Evolutionary conservation across 1,140 invertebrate genomes (phyloP).

Genomic region (Hyles euphorbiae): DNA sequence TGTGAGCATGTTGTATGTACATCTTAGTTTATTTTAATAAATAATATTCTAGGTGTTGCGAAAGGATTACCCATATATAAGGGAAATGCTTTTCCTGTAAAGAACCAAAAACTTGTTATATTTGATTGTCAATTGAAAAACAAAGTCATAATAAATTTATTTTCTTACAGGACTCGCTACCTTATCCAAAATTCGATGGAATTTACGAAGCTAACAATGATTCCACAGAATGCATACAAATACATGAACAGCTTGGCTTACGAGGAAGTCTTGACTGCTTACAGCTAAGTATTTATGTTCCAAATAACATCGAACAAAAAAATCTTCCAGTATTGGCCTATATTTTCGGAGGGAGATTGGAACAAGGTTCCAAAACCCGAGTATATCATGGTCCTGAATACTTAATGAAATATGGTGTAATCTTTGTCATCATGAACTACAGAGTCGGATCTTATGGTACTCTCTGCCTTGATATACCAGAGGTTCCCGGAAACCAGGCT

Average conservation of each 20-base stretch:
- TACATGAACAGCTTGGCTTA: neutral
- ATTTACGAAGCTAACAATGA: constrained; percentile 4
- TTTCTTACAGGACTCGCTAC: constrained; percentile 1
- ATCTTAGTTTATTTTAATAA: too few species aligned
- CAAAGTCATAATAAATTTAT: too few species aligned
- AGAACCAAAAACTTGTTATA: too few species aligned
- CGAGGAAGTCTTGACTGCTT: neutral
- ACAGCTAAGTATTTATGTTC: constrained; percentile 4
- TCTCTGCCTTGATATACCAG: constrained; percentile 1
- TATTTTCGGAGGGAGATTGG: neutral
- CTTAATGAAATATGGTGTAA: neutral
- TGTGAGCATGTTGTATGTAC: too few species aligned
- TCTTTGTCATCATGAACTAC: neutral
- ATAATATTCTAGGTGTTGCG: too few species aligned
- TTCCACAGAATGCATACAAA: neutral
- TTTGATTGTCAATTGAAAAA: too few species aligned
- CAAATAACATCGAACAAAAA: neutral
- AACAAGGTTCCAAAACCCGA: neutral
- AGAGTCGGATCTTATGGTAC: neutral
- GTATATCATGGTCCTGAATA: neutral
- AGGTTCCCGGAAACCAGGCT: neutral
- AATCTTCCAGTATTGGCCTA: constrained; percentile 2
- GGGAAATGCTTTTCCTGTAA: too few species aligned
- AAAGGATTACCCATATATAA: too few species aligned
- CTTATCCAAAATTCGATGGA: neutral